Conservation (phyloP, 2,797 vertebrate species). For the Uromys caudimaculatus region DNA sequence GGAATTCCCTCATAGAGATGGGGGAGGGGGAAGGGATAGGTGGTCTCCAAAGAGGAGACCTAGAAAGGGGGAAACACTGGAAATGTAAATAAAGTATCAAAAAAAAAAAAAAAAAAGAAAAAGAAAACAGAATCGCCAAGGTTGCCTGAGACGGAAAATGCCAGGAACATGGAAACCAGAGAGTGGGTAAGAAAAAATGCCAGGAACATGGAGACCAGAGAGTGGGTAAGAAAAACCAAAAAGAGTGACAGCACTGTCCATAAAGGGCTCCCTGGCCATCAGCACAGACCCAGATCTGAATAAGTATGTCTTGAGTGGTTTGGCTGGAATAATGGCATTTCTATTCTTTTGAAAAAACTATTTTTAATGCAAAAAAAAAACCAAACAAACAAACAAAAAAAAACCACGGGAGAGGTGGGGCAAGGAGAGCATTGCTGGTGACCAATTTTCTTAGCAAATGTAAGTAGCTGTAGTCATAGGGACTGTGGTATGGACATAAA, state of each 20-base stretch:
- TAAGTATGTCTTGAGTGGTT: constrained; percentile 27
- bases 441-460: background rate
- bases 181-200: too few relatives aligned
- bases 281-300: background rate
- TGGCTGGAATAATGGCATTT: constrained; percentile 38
- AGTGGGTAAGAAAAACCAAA: background rate
- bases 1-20: too few relatives aligned
- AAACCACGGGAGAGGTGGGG: background rate
- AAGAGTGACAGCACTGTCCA: background rate
- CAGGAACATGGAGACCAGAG: constrained; percentile 11
- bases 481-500: background rate
- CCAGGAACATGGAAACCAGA: too few relatives aligned
- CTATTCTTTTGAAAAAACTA: constrained; percentile 49
- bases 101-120: too few relatives aligned
- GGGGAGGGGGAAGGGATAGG: too few relatives aligned
- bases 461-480: background rate
- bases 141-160: background rate
- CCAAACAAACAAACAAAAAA: too few relatives aligned
- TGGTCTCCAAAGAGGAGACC: too few relatives aligned
- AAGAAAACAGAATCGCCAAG: background rate
- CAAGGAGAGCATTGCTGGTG: too few relatives aligned
- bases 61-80: too few relatives aligned
- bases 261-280: background rate
- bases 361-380: constrained; percentile 62
- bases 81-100: too few relatives aligned